Evolutionary conservation across 2,888 invertebrate genomes (phyloP), one percentile per base, ranked within the genome.

Genomic region (Hyposoter didymator): DNA sequence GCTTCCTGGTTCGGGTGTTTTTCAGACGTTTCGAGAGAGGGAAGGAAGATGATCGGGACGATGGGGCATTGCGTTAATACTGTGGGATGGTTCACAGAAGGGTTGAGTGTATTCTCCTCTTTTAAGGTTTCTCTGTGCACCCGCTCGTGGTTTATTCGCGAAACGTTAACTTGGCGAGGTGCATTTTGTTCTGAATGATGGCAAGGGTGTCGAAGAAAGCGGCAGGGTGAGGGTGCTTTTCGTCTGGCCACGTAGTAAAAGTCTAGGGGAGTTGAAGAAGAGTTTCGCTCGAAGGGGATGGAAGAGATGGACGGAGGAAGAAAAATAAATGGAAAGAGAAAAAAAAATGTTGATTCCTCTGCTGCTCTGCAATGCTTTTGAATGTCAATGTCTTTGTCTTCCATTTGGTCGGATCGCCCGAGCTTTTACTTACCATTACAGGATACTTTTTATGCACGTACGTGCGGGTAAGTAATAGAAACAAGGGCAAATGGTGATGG

Each of bases 341-440:
- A 49, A 45, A 47, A 62, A 69, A 59, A 75, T 47, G 55, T n/a
- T 70, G 78, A 67, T 55, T 45, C 43, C 49, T 52, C 47, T 70
- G 59, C 76, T 80, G 80, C 74, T 81, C 84, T 78, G 75, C 64
- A 49, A 75, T 75, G 90, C 91, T 93, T 93, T 92, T 92, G 92
- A 92, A 93, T 93, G 93, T 92, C 92, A 93, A 92, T 92, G 92
- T 91, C 92, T 92, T 92, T 92, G 92, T 92, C 87, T 90, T 85
- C 83, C 84, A 75, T 85, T 84, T 82, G 78, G 83, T 73, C 78
- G 85, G 81, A 84, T 86, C 79, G 76, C 62, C 62, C 78, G 70
- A 59, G 43, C 66, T 35, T 74, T 70, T 66, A 43, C 43, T 70
- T 75, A 74, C 76, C 28, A 64, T 64, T 43, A 70, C n/a, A 17